phyloP scores from a whole-genome alignment of 2,888 invertebrate genomes.

The Julus scanicus region DNA sequence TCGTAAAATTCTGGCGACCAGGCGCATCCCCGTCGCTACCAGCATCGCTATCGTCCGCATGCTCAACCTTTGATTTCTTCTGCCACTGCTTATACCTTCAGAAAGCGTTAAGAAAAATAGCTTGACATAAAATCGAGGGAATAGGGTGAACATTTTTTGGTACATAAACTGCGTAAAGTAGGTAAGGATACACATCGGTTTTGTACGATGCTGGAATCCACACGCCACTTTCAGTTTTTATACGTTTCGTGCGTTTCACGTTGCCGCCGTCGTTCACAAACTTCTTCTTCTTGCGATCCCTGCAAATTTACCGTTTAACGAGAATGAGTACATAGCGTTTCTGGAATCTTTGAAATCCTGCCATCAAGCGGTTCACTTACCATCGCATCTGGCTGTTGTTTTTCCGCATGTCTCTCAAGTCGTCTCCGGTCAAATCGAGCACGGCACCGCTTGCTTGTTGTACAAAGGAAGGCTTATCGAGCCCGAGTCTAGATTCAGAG shows the following conservation, averaged over 20 bases:
- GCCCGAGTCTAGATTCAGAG: constrained; percentile 71
- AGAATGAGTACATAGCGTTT: too few species aligned
- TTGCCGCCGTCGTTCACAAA: constrained; percentile 74
- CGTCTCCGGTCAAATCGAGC: constrained; percentile 86
- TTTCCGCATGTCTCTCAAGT: constrained; percentile 74
- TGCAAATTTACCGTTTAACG: constrained; percentile 59
- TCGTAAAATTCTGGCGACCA: background rate
- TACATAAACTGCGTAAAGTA: background rate
- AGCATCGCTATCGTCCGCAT: constrained; percentile 82
- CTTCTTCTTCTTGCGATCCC: constrained; percentile 97
- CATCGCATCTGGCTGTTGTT: constrained; percentile 72
- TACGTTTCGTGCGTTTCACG: constrained; percentile 77
- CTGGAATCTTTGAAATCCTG: too few species aligned
- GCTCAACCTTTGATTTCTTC: constrained; percentile 67
- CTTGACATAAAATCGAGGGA: background rate
- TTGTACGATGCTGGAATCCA: constrained; percentile 96
- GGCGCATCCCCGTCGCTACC: constrained; percentile 75
- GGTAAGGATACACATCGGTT: constrained; percentile 74
- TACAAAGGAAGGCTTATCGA: constrained; percentile 80
- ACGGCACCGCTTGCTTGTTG: constrained; percentile 81
- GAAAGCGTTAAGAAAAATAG: background rate
- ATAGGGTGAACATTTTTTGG: background rate
- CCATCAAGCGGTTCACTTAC: too few species aligned
- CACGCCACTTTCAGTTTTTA: constrained; percentile 93
- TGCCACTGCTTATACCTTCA: constrained; percentile 60